Percentiles rank a stretch among this genome's conserved stretches.
phyloP scores from a whole-genome alignment of 2,113 vertebrate genomes.

The Agapornis roseicollis region DNA sequence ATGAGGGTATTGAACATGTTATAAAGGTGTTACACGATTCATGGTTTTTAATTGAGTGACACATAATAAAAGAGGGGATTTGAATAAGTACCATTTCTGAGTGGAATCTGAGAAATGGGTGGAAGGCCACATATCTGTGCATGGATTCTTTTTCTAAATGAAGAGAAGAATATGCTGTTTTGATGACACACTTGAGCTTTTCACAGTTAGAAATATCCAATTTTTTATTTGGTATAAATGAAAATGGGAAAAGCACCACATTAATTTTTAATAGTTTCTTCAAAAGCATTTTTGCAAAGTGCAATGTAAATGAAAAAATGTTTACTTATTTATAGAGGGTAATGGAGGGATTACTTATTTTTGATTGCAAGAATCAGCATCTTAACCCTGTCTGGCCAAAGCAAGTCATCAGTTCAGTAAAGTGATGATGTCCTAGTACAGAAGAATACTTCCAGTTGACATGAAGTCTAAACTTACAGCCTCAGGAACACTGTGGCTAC shows the following conservation, averaged over 20 bases:
- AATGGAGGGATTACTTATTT: neutral
- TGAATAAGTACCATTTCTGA: neutral
- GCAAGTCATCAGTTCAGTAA: neutral
- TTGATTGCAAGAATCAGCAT: neutral
- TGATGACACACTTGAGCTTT: neutral
- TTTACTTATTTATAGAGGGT: neutral
- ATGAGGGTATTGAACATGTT: fast-evolving
- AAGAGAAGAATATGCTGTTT: neutral
- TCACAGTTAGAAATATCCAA: neutral
- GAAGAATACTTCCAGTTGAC: neutral
- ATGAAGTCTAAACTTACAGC: neutral
- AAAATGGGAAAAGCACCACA: neutral
- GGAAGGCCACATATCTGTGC: neutral
- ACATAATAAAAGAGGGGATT: neutral
- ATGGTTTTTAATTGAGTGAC: neutral
- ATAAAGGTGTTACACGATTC: neutral
- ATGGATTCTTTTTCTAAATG: neutral
- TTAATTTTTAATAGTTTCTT: neutral
- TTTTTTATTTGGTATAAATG: neutral
- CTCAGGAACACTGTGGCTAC: neutral
- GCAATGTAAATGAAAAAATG: neutral
- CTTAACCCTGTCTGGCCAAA: neutral
- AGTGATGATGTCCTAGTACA: neutral
- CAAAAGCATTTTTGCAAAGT: neutral
- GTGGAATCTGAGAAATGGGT: neutral